These are phyloP conservation scores for Limenitis camilla DNA, from an alignment of 2,888 invertebrate species.

Conservation along the genomic window DNA sequence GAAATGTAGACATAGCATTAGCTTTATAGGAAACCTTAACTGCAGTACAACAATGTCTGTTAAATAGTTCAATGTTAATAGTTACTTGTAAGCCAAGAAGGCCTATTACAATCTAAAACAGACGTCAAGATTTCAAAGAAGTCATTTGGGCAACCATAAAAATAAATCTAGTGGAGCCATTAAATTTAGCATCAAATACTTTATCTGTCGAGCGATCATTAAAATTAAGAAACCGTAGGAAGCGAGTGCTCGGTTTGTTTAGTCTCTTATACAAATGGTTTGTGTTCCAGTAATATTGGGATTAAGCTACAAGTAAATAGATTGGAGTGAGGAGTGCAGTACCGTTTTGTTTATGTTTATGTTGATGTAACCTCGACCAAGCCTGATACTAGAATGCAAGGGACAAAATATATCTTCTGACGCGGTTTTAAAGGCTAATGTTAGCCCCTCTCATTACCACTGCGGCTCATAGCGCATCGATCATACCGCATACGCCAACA, in stretches of 20 bases:
- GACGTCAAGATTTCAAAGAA: not conserved
- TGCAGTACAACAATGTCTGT: not conserved
- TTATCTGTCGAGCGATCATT: slow-evolving; percentile 13
- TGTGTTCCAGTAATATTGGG: not conserved
- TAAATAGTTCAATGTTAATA: slow-evolving; percentile 1
- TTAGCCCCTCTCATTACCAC: slow-evolving; percentile 18
- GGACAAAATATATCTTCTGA: slow-evolving; percentile 13
- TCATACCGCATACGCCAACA: slow-evolving; percentile 40
- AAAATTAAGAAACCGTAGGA: slow-evolving; percentile 11
- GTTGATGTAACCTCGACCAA: slow-evolving; percentile 27
- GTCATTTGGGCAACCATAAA: slow-evolving; percentile 14
- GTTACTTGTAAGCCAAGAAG: not conserved
- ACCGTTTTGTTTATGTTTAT: slow-evolving; percentile 30
- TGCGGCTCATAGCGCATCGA: slow-evolving; percentile 10
- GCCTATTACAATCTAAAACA: slow-evolving; percentile 14
- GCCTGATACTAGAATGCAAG: slow-evolving; percentile 7
- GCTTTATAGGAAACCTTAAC: no score
- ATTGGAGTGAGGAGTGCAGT: slow-evolving; percentile 3
- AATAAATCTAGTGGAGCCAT: slow-evolving; percentile 15
- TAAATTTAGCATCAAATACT: slow-evolving; percentile 18
- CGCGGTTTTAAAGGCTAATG: slow-evolving; percentile 15
- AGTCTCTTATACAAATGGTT: not conserved
- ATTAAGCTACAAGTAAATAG: not conserved
- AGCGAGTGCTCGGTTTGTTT: not conserved
- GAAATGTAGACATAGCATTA: not conserved